Evolutionary conservation across 1,140 invertebrate species (phyloP), one percentile per base, ranked within the genome.

Genomic region (Drosophila mojavensis): DNA sequence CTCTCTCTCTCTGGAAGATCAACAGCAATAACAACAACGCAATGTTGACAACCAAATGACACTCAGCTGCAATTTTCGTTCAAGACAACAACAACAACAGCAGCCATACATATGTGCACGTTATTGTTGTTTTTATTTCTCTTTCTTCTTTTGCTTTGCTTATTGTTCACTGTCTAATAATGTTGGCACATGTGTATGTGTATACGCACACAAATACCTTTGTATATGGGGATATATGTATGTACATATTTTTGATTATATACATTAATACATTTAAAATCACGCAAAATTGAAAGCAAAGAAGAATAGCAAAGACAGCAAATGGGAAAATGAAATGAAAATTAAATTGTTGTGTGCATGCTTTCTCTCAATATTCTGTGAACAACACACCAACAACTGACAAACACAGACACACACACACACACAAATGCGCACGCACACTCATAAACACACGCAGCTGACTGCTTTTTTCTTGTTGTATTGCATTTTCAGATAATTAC

Each of bases 1-100:
- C 67, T 54, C 67, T 75, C 72, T 67, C 73, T 75, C 72, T 73
- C 36, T 74, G 70, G 64, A 77, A 77, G 75, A 77, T 77, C 75
- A 76, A 58, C 62, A 77, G 26, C 56, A 77, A 33, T 51, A 65
- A 30, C 48, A 64, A 62, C 15, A 70, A 64, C 13, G 36, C 61
- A 65, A 7, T 47, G 68, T 71, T 58, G 62, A 71, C 66, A 68
- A 70, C 51, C 67, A 66, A 72, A 66, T 72, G 64, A 62, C 66
- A 75, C 66, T 75, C 66, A 71, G 72, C 72, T 75, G 72, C 72
- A 75, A 75, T 69, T 70, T 70, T 58, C 28, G 53, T 56, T 67
- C 30, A 62, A 70, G 54, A 59, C 61, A 61, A 60, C 43, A 61
- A 60, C 43, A 61, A 43, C 58, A 48, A n/a, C 56, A 60, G 20